A percentile compares a stretch with the other conserved stretches of the same genome.
phyloP scores from a whole-genome alignment of 2,113 vertebrate genomes.

The Myiozetetes cayanensis region DNA sequence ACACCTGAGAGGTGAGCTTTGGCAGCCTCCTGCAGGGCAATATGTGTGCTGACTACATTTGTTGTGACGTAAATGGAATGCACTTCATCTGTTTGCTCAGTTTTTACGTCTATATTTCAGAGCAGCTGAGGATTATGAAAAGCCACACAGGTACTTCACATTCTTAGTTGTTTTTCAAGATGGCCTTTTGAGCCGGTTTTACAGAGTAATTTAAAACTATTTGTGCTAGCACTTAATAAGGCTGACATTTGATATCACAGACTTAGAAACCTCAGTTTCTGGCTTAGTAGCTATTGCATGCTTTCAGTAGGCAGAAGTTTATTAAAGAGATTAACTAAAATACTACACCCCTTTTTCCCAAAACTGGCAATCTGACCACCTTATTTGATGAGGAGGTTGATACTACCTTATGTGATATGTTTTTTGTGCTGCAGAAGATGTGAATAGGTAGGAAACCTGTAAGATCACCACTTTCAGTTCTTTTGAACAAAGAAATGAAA shows the following conservation, averaged over 20 bases:
- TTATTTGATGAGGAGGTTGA: not conserved
- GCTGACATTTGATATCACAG: not conserved
- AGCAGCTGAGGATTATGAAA: not conserved
- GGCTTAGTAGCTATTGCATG: not conserved
- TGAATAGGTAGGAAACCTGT: not conserved
- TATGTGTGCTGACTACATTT: not conserved
- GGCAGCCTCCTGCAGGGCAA: not conserved
- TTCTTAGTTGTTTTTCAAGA: not conserved
- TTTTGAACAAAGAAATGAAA: not conserved
- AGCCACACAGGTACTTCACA: not conserved
- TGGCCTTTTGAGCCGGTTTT: not conserved
- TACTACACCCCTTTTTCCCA: not conserved
- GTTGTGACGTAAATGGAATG: not conserved
- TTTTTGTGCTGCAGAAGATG: not conserved
- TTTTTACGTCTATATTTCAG: not conserved
- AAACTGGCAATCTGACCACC: not conserved
- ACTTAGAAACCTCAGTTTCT: not conserved
- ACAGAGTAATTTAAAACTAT: not conserved
- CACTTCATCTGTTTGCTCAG: not conserved
- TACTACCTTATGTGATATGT: not conserved
- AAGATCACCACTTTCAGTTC: not conserved
- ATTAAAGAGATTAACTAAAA: not conserved
- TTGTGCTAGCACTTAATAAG: not conserved
- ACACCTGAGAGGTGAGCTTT: not conserved
- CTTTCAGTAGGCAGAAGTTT: not conserved